Base-by-base conservation (phyloP, 2,797 vertebrate species). In the Hipposideros larvatus region DNA sequence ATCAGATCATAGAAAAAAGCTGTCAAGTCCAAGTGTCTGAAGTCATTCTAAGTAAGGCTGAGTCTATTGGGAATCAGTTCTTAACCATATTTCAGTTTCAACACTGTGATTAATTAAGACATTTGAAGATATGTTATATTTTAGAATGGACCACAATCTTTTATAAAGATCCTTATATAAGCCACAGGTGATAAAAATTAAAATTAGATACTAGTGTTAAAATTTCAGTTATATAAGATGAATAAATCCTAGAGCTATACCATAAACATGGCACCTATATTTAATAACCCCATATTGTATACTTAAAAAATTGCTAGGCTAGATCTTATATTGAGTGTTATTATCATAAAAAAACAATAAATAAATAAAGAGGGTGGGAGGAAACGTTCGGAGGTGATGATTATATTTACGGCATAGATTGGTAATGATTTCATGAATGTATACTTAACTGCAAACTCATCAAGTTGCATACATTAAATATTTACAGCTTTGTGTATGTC, bases 131-230 rank as follows among this genome's bases (percentile, higher is more conserved):
- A 37, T 18, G 15, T 48, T 70, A 3, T 26, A 68, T 86, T 97
- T 95, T 91, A 73, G 46, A 93, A 93, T 70, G 5, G 1, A 34
- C 10, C 8, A 41, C 4, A 24, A 13, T 87, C 65, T 93, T 90
- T 63, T 63, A 4, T 61, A 77, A 85, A 7, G 37, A 71, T 28
- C 21, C 5, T 92, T 6, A 48, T 16, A n/a, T 65, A 92, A 96
- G 15, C 15, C 51, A 74, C 80, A 57, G 3, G 9, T 48, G 3
- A 93, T 87, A 65, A 61, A 94, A 79, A 94, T 61, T 94, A 86
- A 90, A 95, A 94, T 84, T 68, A 70, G 22, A 80, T 19, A 34
- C 3, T 31, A 84, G 10, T 73, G 5, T 61, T 78, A 80, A 97
- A 96, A 66, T 63, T 73, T 77, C 9, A 87, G 31, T 46, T 65